Base-by-base conservation (phyloP, 2,113 vertebrate genomes). In the Meriones unguiculatus region DNA sequence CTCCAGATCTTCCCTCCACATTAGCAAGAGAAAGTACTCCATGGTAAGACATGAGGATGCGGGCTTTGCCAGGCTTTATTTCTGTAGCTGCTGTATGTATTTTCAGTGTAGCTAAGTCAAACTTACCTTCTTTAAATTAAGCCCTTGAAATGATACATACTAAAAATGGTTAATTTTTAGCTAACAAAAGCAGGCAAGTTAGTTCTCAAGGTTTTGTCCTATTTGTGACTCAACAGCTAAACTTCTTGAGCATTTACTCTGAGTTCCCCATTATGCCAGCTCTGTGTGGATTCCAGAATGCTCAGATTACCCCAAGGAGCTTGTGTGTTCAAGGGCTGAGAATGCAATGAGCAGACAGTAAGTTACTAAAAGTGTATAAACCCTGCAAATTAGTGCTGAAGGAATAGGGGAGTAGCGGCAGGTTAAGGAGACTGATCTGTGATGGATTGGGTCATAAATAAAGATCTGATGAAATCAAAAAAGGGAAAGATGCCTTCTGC, bases 41-140 rank as follows among this genome's bases (percentile, higher is more conserved):
- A 38, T 92, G 65, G 22, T 94, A 77, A 91, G 41, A 94, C 5
- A 72, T 28, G 54, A 52, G 11, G 93, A 75, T 76, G 1, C n/a
- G 80, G 11, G 12, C 64, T 89, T 89, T 75, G 64, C 0, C 67
- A 32, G 32, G 81, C 90, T 93, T 93, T 38, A 72, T 86, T 77
- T 93, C 72, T 67, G 62, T 69, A 73, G 59, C 5, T 38, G 18
- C 28, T 22, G 4, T 70, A 4, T 32, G 2, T 62, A 28, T 91
- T 82, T 89, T 94, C 72, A 91, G 64, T 35, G 54, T 72, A 72
- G 10, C 24, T 89, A 90, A 94, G 77, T 94, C 92, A 92, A 91
- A 77, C 76, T 92, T 86, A 92, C 32, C 32, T 90, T 95, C 80
- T 95, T 92, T 30, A 90, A 88, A 95, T n/a, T n/a, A n/a, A n/a